Evolutionary conservation across 64 coral and sea anemone species (phyloP).

Genomic region (Montipora efflorescens): DNA sequence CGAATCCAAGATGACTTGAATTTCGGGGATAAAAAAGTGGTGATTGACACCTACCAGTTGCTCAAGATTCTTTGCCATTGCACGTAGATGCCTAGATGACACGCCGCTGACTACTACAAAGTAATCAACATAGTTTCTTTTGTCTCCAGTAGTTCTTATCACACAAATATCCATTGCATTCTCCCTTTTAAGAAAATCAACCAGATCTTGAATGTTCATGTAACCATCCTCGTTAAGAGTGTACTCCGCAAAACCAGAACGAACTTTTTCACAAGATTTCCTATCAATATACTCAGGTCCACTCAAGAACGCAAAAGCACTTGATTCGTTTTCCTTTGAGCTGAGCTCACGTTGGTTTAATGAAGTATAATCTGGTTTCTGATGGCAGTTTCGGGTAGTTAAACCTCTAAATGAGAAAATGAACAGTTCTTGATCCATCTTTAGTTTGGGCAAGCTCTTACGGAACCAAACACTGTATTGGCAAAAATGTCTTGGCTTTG

Average conservation of each 20-base stretch:
- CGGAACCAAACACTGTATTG: neutral
- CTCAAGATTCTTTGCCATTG: constrained; percentile 95
- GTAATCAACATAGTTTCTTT: constrained; percentile 93
- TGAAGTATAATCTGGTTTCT: neutral
- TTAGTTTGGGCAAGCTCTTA: neutral
- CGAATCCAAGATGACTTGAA: too few species aligned
- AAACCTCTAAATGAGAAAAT: neutral
- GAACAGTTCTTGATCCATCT: neutral
- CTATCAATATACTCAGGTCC: neutral
- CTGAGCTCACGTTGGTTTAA: neutral
- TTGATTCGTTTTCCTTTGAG: neutral
- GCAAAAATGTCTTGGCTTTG: neutral
- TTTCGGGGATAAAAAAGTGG: too few species aligned
- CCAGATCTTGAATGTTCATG: constrained; percentile 73
- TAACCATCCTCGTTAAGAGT: constrained; percentile 67
- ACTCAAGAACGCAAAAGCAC: neutral
- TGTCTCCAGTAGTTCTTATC: constrained; percentile 78
- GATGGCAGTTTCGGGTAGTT: neutral
- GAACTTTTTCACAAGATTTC: neutral
- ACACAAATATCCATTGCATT: constrained; percentile 91
- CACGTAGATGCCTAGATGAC: constrained; percentile 85
- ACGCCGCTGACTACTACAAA: constrained; percentile 93
- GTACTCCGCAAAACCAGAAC: constrained; percentile 4
- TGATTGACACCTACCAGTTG: constrained; percentile 62
- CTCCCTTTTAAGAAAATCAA: constrained; percentile 78